phyloP scores from a whole-genome alignment of 2,797 vertebrate species.

The Rhinella marina region DNA sequence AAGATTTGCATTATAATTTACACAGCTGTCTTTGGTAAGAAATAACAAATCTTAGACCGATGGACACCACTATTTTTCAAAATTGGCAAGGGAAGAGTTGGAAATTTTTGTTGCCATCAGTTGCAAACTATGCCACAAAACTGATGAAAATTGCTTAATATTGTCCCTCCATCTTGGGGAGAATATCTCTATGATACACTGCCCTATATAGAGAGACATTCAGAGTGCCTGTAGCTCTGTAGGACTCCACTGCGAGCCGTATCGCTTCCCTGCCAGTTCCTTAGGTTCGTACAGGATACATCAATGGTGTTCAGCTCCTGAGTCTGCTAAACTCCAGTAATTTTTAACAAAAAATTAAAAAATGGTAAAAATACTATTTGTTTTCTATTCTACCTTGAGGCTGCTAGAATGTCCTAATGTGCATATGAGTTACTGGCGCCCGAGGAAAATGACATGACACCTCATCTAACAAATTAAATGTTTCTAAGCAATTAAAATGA shows the following conservation, averaged over 20 bases:
- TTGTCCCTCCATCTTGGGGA: too few species aligned
- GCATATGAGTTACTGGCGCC: slow-evolving; percentile 72
- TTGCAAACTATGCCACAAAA: too few species aligned
- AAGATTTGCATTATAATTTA: too few species aligned
- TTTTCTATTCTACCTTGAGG: slow-evolving; percentile 63
- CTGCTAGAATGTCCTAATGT: slow-evolving; percentile 67
- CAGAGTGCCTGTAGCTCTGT: not conserved
- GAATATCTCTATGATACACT: too few species aligned
- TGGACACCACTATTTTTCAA: too few species aligned
- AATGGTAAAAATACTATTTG: slow-evolving; percentile 59
- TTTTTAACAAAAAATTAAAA: slow-evolving; percentile 27
- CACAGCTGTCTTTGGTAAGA: too few species aligned
- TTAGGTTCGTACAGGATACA: too few species aligned
- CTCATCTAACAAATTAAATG: slow-evolving; percentile 76
- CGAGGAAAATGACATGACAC: slow-evolving; percentile 73
- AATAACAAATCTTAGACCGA: too few species aligned
- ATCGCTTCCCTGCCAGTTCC: not conserved
- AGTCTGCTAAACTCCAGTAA: not conserved
- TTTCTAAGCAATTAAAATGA: slow-evolving; percentile 76
- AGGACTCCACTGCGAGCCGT: not conserved
- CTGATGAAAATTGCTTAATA: too few species aligned
- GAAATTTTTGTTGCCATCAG: too few species aligned
- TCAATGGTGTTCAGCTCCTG: not conserved
- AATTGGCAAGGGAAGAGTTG: too few species aligned
- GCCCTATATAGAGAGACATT: not conserved